Evolutionary conservation across 2,113 vertebrate genomes (phyloP).

Genomic region (Carollia perspicillata): DNA sequence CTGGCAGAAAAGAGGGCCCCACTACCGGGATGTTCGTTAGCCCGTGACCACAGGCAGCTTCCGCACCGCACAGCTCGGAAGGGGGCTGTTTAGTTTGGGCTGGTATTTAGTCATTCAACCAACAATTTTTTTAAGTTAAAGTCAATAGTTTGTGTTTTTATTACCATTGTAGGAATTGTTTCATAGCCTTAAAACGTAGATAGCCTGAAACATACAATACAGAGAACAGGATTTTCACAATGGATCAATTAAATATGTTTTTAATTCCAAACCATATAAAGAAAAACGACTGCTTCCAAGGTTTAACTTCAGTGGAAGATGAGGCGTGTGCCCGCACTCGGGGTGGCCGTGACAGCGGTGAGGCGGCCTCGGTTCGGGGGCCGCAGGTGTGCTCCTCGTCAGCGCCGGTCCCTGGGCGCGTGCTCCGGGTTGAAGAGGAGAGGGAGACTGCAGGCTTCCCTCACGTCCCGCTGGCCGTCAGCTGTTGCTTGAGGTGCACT

Average conservation of each 20-base stretch:
- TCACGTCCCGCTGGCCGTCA: constrained; percentile 81
- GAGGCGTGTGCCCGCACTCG: constrained; percentile 28
- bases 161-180: constrained; percentile 82
- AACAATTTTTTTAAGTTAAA: constrained; percentile 82
- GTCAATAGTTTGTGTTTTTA: constrained; percentile 81
- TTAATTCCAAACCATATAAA: constrained; percentile 82
- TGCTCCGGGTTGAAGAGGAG: constrained; percentile 7
- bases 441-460: constrained; percentile 50
- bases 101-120: constrained; percentile 76
- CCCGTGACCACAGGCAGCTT: constrained; percentile 56
- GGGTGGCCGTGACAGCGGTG: constrained; percentile 13
- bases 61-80: constrained; percentile 33
- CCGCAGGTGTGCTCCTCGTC: not conserved
- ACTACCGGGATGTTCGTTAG: not conserved
- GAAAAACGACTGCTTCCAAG: constrained; percentile 77
- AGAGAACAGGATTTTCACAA: constrained; percentile 79
- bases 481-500: constrained; percentile 82
- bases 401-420: not conserved
- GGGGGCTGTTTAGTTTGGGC: constrained; percentile 75
- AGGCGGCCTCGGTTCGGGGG: not conserved
- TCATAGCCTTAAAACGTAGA: constrained; percentile 82
- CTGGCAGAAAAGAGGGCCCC: too few species aligned
- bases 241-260: constrained; percentile 79
- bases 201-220: constrained; percentile 70
- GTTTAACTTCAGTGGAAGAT: constrained; percentile 73